phyloP scores from a whole-genome alignment of 2,888 invertebrate species.

The Macrophya annulata region DNA sequence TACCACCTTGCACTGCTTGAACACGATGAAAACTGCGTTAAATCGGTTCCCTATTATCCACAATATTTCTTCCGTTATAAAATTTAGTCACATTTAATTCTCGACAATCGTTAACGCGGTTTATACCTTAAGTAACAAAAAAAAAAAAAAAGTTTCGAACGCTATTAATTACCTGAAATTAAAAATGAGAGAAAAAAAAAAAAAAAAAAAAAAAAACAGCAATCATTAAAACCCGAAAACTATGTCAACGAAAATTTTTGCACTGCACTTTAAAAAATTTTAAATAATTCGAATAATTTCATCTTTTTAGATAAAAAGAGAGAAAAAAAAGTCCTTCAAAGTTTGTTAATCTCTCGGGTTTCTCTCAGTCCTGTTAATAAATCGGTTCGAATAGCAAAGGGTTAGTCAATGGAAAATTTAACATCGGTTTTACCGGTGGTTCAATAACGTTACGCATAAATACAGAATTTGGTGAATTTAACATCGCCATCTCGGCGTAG shows the following conservation, averaged over 20 bases:
- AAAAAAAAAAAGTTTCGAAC: too few relatives aligned
- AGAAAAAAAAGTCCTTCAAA: too few relatives aligned
- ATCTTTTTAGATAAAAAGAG: too few relatives aligned
- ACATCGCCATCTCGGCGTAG: background rate
- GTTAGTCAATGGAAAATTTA: constrained; percentile 30
- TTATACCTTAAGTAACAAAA: too few relatives aligned
- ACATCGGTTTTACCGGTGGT: constrained; percentile 29
- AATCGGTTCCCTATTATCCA: background rate
- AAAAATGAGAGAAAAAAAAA: too few relatives aligned
- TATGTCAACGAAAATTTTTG: too few relatives aligned
- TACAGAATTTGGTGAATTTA: background rate
- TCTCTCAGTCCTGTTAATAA: background rate
- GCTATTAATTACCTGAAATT: too few relatives aligned
- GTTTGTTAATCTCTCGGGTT: background rate
- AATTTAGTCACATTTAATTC: background rate
- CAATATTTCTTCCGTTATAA: background rate
- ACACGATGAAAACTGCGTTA: constrained; percentile 12
- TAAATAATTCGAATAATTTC: too few relatives aligned
- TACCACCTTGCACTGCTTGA: constrained; percentile 59
- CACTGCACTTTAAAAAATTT: too few relatives aligned
- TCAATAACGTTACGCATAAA: background rate
- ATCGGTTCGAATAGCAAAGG: background rate
- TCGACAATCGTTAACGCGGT: too few relatives aligned
- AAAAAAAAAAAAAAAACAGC: too few relatives aligned
- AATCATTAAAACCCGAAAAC: too few relatives aligned